Conservation (phyloP, 2,888 invertebrate species). For the Resseliella maxima region DNA sequence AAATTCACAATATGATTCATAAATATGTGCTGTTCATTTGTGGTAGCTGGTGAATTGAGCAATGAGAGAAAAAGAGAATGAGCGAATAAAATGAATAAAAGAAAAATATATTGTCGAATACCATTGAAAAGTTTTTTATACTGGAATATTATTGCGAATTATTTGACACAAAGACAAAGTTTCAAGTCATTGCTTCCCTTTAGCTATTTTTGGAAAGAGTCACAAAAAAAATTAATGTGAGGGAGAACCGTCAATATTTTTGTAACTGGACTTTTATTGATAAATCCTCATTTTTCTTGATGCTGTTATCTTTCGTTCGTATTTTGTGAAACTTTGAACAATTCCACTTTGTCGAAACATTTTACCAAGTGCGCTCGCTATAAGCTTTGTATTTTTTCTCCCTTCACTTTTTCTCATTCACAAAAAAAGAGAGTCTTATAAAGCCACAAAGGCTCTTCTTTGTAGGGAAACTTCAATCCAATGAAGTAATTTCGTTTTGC, state of each 20-base stretch:
- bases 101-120: neutral
- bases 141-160: neutral
- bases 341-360: neutral
- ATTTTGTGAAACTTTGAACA: neutral
- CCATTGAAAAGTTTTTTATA: conserved; percentile 29
- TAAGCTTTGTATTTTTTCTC: neutral
- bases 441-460: neutral
- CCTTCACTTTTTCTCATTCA: neutral
- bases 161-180: neutral
- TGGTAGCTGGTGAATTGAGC: neutral
- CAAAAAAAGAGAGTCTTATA: neutral
- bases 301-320: conserved; percentile 8
- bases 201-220: neutral
- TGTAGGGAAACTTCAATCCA: neutral
- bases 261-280: conserved; percentile 24
- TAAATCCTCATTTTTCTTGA: conserved; percentile 16
- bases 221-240: neutral
- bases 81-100: no score
- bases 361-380: neutral
- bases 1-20: neutral
- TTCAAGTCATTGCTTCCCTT: neutral
- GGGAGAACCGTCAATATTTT: neutral
- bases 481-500: neutral
- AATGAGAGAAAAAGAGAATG: neutral
- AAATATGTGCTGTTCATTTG: neutral